Evolutionary conservation across 1,140 invertebrate genomes (phyloP).

Genomic region (Physella acuta): DNA sequence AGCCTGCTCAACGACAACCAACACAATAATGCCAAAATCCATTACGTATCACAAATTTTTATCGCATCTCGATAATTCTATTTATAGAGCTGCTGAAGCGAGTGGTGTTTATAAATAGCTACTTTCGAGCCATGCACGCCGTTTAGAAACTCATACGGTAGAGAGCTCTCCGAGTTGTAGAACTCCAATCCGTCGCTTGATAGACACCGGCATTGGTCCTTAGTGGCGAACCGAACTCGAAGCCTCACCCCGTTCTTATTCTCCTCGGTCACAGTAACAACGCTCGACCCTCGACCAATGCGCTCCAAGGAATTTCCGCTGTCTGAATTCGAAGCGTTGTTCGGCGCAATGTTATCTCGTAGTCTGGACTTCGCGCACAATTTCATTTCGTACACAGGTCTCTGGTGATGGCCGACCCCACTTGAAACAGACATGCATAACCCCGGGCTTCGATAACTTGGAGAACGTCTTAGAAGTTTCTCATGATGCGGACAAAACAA

Average conservation of each 20-base stretch:
- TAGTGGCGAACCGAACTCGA: conserved; percentile 43
- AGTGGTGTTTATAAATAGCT: conserved; percentile 4
- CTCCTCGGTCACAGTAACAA: conserved; percentile 43
- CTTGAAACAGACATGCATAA: conserved; percentile 22
- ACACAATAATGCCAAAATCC: too few relatives aligned
- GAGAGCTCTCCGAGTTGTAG: background rate
- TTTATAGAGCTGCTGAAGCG: conserved; percentile 18
- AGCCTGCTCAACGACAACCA: too few relatives aligned
- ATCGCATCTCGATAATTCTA: too few relatives aligned
- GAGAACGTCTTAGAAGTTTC: conserved; percentile 7
- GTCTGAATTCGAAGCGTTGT: conserved; percentile 12
- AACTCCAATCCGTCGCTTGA: conserved; percentile 11
- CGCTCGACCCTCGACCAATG: conserved; percentile 12
- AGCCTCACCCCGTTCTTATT: conserved; percentile 49
- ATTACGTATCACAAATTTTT: too few relatives aligned
- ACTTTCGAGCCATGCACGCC: background rate
- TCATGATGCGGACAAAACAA: conserved; percentile 40
- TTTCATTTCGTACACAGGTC: conserved; percentile 21
- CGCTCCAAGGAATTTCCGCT: conserved; percentile 13
- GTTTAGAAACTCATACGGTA: conserved; percentile 7
- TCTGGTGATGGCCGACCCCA: background rate
- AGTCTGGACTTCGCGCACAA: background rate
- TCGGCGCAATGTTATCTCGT: background rate
- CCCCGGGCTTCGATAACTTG: conserved; percentile 18
- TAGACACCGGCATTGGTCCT: conserved; percentile 26